Evolutionary conservation across 2,797 vertebrate genomes (phyloP), one percentile per base, ranked within the genome.

Genomic region (Myotis findleyi): DNA sequence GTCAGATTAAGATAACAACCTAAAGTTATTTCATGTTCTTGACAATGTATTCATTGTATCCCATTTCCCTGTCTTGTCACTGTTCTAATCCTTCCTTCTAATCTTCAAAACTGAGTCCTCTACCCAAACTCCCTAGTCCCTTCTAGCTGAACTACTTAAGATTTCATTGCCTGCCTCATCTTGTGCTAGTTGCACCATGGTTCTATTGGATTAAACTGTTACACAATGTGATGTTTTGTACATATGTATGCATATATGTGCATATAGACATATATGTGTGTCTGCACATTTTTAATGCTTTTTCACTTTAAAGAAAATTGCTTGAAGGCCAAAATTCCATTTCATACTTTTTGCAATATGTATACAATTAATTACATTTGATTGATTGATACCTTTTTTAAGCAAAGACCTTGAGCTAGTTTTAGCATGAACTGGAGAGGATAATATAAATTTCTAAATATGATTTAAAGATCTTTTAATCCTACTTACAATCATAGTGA

Each of bases 371-470:
- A 71, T 79, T 86, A 93, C 7, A 53, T 66, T 66, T 62, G 64
- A n/a, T 38, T 69, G 57, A 83, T 20, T 72, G 27, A 33, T 71
- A 69, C 44, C 33, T 68, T 21, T 62, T 94, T 89, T 75, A 91
- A 75, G 86, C 36, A 87, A 80, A 93, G 6, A 79, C 17, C 75
- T 25, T 57, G n/a, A 12, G 49, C n/a, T 92, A 47, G 27, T 89
- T 92, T 93, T 55, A 90, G 2, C 25, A 90, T 47, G n/a, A 95
- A 57, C 53, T 91, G 13, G 10, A 23, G 10, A 89, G 91, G 91
- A 68, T 69, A 44, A 89, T 69, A 41, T 0, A 75, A 59, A 38
- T 33, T 89, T 73, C 71, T 79, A 85, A 81, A 53, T 89, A 80
- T 51, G 17, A 94, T 44, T 87, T 44, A 69, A 81, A 51, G 44